Evolutionary conservation across 1,140 invertebrate species (phyloP).

Genomic region (Heliothis virescens): DNA sequence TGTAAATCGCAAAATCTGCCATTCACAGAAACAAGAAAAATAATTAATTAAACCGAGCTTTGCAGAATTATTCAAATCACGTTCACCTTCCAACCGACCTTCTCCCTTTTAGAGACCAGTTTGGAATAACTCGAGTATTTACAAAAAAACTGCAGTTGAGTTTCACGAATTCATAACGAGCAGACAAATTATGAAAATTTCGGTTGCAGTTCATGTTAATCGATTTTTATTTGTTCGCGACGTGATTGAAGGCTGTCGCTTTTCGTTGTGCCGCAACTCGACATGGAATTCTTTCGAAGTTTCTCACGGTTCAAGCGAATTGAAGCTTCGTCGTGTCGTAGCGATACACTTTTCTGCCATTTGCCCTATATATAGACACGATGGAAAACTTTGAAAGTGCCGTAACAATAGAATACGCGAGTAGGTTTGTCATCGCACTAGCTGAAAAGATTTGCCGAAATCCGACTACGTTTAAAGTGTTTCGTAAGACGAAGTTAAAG

Average conservation of each 20-base stretch:
- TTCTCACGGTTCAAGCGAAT: conserved; percentile 65
- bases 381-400: conserved; percentile 3
- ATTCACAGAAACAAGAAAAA: conserved; percentile 30
- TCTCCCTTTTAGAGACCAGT: conserved; percentile 16
- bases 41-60: conserved; percentile 22
- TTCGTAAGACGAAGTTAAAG: conserved; percentile 12
- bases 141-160: conserved; percentile 28
- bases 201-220: conserved; percentile 50
- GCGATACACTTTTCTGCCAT: conserved; percentile 42
- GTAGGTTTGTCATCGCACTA: conserved; percentile 10
- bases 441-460: conserved; percentile 1
- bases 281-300: conserved; percentile 55
- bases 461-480: conserved; percentile 1
- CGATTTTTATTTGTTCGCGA: conserved; percentile 52
- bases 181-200: conserved; percentile 61
- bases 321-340: conserved; percentile 9
- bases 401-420: conserved; percentile 25
- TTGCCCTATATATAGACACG: conserved; percentile 31
- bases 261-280: conserved; percentile 62
- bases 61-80: conserved; percentile 38
- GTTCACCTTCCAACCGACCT: conserved; percentile 30
- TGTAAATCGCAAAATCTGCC: conserved; percentile 24
- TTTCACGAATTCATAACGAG: conserved; percentile 49
- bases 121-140: conserved; percentile 21
- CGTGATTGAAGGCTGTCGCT: conserved; percentile 69